Evolutionary conservation across 2,797 vertebrate genomes (phyloP), one percentile per base, ranked within the genome.

Genomic region (Distichodus sexfasciatus): DNA sequence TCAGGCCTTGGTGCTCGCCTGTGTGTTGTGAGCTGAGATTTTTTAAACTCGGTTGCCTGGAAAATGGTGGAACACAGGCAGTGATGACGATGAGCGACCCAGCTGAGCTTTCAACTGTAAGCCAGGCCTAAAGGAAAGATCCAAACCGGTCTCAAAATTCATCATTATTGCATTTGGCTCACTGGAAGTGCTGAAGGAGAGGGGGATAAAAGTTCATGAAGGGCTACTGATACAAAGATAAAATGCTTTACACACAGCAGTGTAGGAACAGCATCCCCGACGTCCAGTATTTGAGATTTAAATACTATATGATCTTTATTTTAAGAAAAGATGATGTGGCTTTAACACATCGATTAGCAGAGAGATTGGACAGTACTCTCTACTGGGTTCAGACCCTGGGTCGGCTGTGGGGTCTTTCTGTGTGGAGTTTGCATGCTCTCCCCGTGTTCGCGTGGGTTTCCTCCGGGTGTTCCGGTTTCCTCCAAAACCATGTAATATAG

Each of bases 1-100:
- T 79, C 66, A 73, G 53, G 59, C 14, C 29, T 55, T 31, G 53
- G 31, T 54, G 31, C 15, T 2, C 36, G 47, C 50, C 41, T 31
- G 23, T 31, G 38, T 38, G 29, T 48, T 21, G 10, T 58, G 57
- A 44, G 7, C 51, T 40, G 15, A 58, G 33, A 33, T 46, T n/a
- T 21, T 64, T 65, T 40, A 57, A 57, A 15, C 50, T 63, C 14
- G 23, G 7, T 7, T 36, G 40, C 55, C 54, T 29, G 29, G 3
- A 33, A n/a, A 65, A 41, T 33, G 26, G 51, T 23, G 35, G 31
- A 48, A 26, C 24, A 71, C 60, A 58, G 62, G 41, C 38, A 28
- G 15, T 33, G 33, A 57, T 71, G 48, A 65, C 8, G 36, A 1
- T 21, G 23, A 64, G 15, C 47, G 59, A 71, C 48, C 54, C 35